Evolutionary conservation across 2,797 vertebrate genomes (phyloP).

Genomic region (Myotis findleyi): DNA sequence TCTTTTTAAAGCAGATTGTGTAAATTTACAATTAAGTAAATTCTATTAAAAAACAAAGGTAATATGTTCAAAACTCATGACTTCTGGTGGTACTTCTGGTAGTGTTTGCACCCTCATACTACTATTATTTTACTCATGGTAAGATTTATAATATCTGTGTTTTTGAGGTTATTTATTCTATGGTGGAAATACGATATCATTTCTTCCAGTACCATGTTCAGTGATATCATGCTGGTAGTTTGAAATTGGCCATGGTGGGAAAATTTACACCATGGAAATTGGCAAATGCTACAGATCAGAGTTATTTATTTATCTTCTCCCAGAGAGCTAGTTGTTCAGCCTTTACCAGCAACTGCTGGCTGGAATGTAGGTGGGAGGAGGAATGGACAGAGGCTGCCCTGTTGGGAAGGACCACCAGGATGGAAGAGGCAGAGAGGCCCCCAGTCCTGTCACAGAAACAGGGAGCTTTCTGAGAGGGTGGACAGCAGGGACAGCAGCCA

Average conservation of each 20-base stretch:
- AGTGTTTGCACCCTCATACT: background rate
- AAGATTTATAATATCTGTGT: background rate
- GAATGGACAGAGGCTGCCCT: background rate
- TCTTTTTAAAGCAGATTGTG: background rate
- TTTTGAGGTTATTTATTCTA: background rate
- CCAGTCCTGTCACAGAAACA: background rate
- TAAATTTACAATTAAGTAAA: background rate
- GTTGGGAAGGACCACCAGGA: background rate
- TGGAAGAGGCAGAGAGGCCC: background rate
- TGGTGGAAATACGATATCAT: background rate
- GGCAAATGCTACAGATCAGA: background rate
- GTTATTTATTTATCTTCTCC: background rate
- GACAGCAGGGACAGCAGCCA: background rate
- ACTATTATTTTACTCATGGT: background rate
- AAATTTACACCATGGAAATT: background rate
- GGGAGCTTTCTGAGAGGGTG: background rate
- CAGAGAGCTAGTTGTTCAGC: background rate
- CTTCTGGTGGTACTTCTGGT: background rate
- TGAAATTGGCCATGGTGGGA: background rate
- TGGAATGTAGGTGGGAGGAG: background rate
- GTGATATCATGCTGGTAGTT: too few species aligned
- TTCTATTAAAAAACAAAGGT: background rate
- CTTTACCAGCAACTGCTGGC: background rate
- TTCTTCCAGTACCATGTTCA: background rate
- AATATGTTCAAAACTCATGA: background rate